Base-by-base conservation (phyloP, 2,888 invertebrate genomes). In the Sicus ferrugineus region DNA sequence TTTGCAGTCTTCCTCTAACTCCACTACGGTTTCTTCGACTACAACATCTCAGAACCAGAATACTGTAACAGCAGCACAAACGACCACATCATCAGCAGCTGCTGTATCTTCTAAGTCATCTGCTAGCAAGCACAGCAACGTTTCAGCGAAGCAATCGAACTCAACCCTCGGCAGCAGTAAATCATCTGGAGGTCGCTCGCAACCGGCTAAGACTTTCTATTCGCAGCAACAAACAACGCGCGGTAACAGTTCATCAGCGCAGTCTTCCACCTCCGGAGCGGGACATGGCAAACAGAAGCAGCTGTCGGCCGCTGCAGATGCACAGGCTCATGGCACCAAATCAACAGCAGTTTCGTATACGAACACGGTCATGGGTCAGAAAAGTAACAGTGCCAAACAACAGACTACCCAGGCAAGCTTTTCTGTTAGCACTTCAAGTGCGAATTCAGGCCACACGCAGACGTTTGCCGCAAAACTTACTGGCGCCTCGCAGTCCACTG, bases 301-400 rank as follows among this genome's bases (percentile, higher is more conserved):
- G 72, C 68, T 19, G 67, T n/a, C 46, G 16, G 23, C 23, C 23
- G 50, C 19, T 52, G n/a, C 50, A 52, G 75, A 76, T 61, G 71
- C 74, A 1, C 46, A 75, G 11, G 70, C 73, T 1, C 75, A 75
- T 65, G 70, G 68, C 21, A 46, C 50, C 14, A 86, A 88, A 86
- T n/a, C 88, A 76, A 88, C 88, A 6, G 88, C 89, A 19, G 88
- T 88, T 86, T 88, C 88, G 1, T 88, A 89, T 76, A 88, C 88
- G 9, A 87, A 87, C 71, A 88, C 88, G 48, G 87, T 88, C 71
- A 88, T 88, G 86, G 88, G 88, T 30, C 85, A 88, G 23, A 87
- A 88, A 48, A 84, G 86, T 72, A 78, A 31, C 34, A 71, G 31
- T 38, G 31, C 46, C 28, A 73, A 71, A 21, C 69, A 69, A 52